Percentiles rank a stretch among this genome's conserved stretches.
These are phyloP conservation scores for Catocala sponsa DNA, from an alignment of 2,888 invertebrate species.

Conservation along the genomic window DNA sequence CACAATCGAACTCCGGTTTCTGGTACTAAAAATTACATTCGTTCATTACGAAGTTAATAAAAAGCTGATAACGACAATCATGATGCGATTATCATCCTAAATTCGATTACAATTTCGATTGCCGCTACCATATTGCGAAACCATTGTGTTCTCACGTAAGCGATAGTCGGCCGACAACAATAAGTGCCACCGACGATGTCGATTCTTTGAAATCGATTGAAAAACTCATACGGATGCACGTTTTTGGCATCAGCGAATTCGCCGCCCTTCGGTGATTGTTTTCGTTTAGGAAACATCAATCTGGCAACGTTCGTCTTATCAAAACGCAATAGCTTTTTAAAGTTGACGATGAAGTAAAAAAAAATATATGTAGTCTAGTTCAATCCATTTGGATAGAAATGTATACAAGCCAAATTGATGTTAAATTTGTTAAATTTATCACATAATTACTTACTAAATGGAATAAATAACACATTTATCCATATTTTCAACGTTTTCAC, in stretches of 20 bases:
- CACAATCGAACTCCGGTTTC: constrained; percentile 1
- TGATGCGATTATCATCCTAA: constrained; percentile 64
- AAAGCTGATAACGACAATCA: constrained; percentile 52
- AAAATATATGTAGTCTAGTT: too few relatives aligned
- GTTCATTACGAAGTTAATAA: constrained; percentile 35
- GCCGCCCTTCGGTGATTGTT: constrained; percentile 76
- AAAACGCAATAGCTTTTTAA: constrained; percentile 23
- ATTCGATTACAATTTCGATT: constrained; percentile 65
- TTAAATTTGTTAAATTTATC: too few relatives aligned
- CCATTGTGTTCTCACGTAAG: constrained; percentile 86
- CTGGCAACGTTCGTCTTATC: constrained; percentile 51
- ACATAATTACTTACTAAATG: too few relatives aligned
- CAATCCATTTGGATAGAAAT: too few relatives aligned
- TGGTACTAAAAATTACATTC: constrained; percentile 21
- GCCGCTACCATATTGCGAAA: constrained; percentile 74
- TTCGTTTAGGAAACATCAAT: constrained; percentile 65
- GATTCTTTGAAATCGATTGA: constrained; percentile 85
- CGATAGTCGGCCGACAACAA: constrained; percentile 81
- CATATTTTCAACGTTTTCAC: too few relatives aligned
- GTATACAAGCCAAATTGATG: too few relatives aligned
- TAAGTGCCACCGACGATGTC: constrained; percentile 84
- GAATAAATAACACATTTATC: too few relatives aligned
- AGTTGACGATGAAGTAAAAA: constrained; percentile 9
- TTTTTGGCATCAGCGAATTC: constrained; percentile 85
- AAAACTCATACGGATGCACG: constrained; percentile 86